Base-by-base conservation (phyloP, 2,113 vertebrate species). In the Chelonoidis abingdonii region DNA sequence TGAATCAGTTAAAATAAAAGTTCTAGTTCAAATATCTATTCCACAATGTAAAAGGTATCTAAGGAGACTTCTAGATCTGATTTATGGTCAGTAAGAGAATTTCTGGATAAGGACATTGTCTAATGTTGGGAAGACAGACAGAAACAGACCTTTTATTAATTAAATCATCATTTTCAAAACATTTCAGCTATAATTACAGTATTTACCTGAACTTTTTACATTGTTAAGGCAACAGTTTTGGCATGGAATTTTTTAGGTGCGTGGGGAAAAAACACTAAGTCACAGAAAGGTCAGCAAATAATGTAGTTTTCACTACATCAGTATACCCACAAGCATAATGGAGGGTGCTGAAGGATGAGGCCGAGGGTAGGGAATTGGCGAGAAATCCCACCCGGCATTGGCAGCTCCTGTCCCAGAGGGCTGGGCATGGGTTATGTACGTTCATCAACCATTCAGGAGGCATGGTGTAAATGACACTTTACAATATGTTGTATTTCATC, bases 1-100 rank as follows among this genome's bases (percentile, higher is more conserved):
- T 88, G 59, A 8, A 11, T 89, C 91, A 84, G 31, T 91, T 89
- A 80, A 90, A 95, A 44, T 59, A 94, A 82, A 38, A 65, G 16
- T 89, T 94, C 29, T 0, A 84, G 79, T 76, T 62, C 5, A 87
- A 91, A 69, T 78, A 13, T 88, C 6, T 38, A 13, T 91, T 93
- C 53, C 89, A 86, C 38, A 86, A 5, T 59, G n/a, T 49, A 91
- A 85, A 85, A 87, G 50, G 2, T 79, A 62, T 3, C 2, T 57
- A 57, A 83, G 47, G 53, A 96, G 69, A 57, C 72, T 65, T 80
- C 25, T 14, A 5, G 29, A 53, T 89, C 94, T 96, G 89, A 76
- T 76, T 76, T 95, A 0, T 90, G 35, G 24, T 84, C 25, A 27
- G 12, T 10, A 65, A 47, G 89, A 86, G 29, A 3, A 72, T 21